These are phyloP conservation scores for Henicopernis longicauda DNA, from an alignment of 2,113 vertebrate genomes.

Conservation along the genomic window DNA sequence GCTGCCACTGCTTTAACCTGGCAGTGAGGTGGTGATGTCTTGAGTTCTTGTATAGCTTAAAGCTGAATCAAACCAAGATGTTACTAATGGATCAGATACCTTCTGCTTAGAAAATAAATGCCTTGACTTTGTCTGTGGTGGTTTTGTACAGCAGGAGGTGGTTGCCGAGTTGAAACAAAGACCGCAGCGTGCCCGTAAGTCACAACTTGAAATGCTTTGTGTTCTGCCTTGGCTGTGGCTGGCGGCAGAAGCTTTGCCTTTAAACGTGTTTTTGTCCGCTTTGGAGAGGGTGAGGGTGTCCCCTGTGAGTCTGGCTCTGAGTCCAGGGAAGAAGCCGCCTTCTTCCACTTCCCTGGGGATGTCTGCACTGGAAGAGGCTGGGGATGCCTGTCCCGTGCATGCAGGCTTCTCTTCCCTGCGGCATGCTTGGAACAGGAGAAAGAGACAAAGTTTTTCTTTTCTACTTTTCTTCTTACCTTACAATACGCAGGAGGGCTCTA, in stretches of 20 bases:
- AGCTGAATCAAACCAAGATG: neutral
- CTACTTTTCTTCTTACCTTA: neutral
- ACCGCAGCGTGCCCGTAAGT: accelerated
- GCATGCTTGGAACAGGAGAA: neutral
- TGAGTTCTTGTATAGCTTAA: neutral
- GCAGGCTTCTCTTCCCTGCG: neutral
- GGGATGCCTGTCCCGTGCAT: accelerated
- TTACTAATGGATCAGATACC: neutral
- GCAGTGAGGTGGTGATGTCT: neutral
- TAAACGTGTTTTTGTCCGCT: neutral
- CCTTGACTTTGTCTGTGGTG: neutral
- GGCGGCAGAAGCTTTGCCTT: neutral
- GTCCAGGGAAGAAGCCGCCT: neutral
- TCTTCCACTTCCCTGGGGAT: accelerated
- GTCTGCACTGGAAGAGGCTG: neutral
- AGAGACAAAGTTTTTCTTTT: neutral
- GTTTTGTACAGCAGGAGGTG: neutral
- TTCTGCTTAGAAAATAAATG: neutral
- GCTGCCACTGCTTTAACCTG: neutral
- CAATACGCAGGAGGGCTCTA: neutral
- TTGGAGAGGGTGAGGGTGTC: neutral
- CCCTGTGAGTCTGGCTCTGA: neutral
- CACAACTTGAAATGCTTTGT: neutral
- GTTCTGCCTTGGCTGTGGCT: neutral
- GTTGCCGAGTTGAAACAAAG: neutral